Base-by-base conservation (phyloP, 1,140 invertebrate species). In the Drosophila parabipectinata region DNA sequence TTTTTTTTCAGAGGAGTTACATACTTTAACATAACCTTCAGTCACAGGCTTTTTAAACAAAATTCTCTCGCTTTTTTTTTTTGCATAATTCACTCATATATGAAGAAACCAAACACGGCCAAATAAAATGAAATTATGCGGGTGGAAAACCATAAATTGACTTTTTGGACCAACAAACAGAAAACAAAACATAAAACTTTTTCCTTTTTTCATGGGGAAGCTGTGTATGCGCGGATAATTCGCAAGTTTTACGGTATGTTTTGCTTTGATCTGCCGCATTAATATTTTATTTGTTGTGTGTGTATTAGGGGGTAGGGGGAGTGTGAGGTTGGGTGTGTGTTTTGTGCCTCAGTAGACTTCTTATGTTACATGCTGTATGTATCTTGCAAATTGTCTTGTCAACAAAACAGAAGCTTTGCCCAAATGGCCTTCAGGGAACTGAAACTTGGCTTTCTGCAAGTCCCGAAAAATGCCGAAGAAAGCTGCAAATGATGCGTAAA, bases 81-180 rank as follows among this genome's bases (percentile, higher is more conserved):
- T 53, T 50, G 52, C 72, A 75, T 75, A 75, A 75, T 75, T 76
- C 72, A 76, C 72, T 76, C 61, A 54, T 52, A 58, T 52, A 67
- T 76, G 50, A 34, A 53, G 15, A 39, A 66, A 64, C 37, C 47
- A 48, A 74, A 74, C 12, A 44, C 63, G 12, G 74, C 51, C 58
- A 55, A 85, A 82, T 61, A 47, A 81, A 85, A 87, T 81, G 54
- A 87, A 87, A 85, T 87, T 85, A 87, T 81, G 82, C 82, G 73
- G 77, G 73, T 41, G 59, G 53, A 72, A 85, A 80, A 68, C 82
- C 82, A 88, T 87, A 88, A 87, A 87, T 87, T 87, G 68, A 81
- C 74, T 85, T 85, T 85, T 76, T 67, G 45, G 71, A 37, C 41
- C 64, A 79, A 72, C 60, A 63, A 72, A 73, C 54, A 63, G 39